These are phyloP conservation scores for Macroglossus sobrinus DNA, from an alignment of 2,113 vertebrate species.

Conservation along the genomic window DNA sequence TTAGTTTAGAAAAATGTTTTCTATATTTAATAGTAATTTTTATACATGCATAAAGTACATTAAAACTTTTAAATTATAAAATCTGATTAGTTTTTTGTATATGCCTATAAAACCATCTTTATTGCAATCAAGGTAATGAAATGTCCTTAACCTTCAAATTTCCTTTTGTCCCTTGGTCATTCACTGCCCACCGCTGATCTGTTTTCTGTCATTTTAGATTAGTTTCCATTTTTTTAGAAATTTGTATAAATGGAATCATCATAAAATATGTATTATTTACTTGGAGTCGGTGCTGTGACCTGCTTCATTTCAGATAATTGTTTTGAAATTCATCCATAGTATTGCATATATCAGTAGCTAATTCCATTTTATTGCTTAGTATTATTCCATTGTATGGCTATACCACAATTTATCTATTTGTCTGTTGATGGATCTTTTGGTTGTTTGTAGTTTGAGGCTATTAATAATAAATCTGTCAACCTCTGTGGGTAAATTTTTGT, in stretches of 20 bases:
- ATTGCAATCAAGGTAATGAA: background rate
- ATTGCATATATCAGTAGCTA: background rate
- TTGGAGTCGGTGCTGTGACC: background rate
- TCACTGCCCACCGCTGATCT: background rate
- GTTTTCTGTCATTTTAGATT: background rate
- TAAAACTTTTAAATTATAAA: background rate
- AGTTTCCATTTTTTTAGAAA: background rate
- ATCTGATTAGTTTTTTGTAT: background rate
- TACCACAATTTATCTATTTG: background rate
- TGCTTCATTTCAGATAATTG: background rate
- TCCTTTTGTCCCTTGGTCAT: background rate
- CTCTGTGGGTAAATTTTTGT: background rate
- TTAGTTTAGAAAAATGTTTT: slow-evolving; percentile 6
- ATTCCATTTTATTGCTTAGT: background rate
- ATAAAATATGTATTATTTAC: background rate
- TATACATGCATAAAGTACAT: background rate
- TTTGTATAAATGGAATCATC: background rate
- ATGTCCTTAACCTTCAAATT: background rate
- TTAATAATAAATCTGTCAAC: background rate
- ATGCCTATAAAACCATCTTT: background rate
- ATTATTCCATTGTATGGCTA: background rate
- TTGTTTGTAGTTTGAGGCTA: background rate
- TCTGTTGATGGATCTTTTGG: background rate
- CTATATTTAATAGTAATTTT: background rate
- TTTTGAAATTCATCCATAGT: background rate